Conservation (phyloP, 2,797 vertebrate genomes). For the Vespertilio murinus region DNA sequence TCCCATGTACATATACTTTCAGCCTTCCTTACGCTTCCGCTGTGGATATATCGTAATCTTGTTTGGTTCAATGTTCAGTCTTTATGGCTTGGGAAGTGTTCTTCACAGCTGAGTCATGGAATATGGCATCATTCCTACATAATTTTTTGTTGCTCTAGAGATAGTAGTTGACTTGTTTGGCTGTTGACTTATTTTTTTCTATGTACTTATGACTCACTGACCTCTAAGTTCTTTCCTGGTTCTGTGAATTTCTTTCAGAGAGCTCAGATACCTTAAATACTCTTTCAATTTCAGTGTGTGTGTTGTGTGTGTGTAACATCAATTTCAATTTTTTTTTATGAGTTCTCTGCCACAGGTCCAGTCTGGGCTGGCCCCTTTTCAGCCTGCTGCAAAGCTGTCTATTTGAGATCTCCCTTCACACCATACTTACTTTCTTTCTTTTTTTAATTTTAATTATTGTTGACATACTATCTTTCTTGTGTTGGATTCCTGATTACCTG, state of each 20-base stretch:
- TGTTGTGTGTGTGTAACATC: neutral
- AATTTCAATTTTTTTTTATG: neutral
- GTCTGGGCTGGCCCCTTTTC: neutral
- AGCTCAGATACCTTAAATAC: neutral
- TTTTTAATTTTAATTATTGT: too few species aligned
- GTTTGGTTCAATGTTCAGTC: neutral
- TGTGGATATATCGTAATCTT: neutral
- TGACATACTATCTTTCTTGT: neutral
- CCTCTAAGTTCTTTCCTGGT: neutral
- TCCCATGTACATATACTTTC: neutral
- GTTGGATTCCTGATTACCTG: neutral
- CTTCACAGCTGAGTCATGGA: conserved; percentile 9
- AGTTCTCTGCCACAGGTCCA: neutral
- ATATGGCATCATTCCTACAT: neutral
- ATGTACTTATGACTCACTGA: neutral
- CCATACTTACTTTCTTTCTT: neutral
- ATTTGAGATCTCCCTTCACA: neutral
- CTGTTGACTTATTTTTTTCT: conserved; percentile 30
- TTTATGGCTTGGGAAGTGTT: neutral
- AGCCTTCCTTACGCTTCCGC: neutral
- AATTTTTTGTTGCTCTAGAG: neutral
- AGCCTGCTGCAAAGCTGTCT: neutral
- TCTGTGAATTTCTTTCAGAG: neutral
- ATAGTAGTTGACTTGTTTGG: neutral
- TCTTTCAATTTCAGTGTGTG: neutral